phyloP scores from a whole-genome alignment of 2,888 invertebrate species.

The Allygus modestus region DNA sequence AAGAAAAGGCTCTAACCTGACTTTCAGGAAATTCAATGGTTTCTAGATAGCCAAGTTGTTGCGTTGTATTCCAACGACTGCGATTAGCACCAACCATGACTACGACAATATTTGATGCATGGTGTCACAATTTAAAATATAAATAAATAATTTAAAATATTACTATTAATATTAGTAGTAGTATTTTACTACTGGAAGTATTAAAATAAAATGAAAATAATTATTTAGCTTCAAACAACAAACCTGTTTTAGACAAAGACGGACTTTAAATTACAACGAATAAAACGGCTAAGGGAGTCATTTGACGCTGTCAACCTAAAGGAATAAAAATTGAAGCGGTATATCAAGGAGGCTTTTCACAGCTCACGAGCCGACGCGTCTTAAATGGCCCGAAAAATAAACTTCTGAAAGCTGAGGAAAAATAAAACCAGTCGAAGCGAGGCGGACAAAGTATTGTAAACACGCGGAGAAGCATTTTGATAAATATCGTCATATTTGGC shows the following conservation, averaged over 20 bases:
- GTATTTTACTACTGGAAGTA: too few relatives aligned
- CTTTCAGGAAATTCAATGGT: too few relatives aligned
- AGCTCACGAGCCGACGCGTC: slow-evolving; percentile 25
- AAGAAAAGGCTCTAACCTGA: too few relatives aligned
- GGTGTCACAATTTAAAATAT: too few relatives aligned
- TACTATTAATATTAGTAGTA: too few relatives aligned
- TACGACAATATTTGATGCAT: too few relatives aligned
- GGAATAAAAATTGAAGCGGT: slow-evolving; percentile 42
- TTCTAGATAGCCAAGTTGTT: too few relatives aligned
- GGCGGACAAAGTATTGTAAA: slow-evolving; percentile 27
- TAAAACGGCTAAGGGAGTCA: slow-evolving; percentile 11
- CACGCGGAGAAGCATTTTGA: neutral
- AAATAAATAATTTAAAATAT: too few relatives aligned
- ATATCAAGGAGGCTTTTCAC: slow-evolving; percentile 37
- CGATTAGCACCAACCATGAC: too few relatives aligned
- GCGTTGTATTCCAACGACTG: too few relatives aligned
- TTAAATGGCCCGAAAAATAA: slow-evolving; percentile 45
- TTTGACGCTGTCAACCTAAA: slow-evolving; percentile 29
- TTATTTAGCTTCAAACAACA: neutral
- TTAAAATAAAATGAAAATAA: too few relatives aligned
- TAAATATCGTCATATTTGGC: slow-evolving; percentile 36
- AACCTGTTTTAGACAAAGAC: neutral
- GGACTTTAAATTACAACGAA: slow-evolving; percentile 18
- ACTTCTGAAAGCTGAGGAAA: slow-evolving; percentile 38
- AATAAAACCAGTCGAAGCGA: slow-evolving; percentile 30